Base-by-base conservation (phyloP, 2,888 invertebrate species). In the Leucophora obtusa region DNA sequence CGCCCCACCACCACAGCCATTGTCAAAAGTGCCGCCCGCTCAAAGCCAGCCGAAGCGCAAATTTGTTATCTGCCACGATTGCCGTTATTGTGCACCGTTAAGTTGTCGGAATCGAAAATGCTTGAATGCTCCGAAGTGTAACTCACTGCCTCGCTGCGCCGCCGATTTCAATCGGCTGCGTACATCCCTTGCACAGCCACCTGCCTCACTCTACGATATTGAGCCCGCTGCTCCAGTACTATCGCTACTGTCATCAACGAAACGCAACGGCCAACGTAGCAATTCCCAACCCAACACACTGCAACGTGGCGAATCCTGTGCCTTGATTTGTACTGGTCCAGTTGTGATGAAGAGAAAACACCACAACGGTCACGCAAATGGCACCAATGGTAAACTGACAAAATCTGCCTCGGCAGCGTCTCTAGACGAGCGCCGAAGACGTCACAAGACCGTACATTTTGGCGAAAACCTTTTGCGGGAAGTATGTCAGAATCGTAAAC, bases 391-490 rank as follows among this genome's bases (percentile, higher is more conserved):
- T 4, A 90, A 90, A 83, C 86, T 91, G 6, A 91, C 89, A 85
- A 91, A 91, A 83, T 92, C 92, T 84, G 92, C 91, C 84, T 93
- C 92, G 85, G 93, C 92, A 83, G 93, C 92, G 83, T 93, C 92
- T 85, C 91, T 94, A 87, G 93, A 93, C 85, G 91, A 94, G 79
- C 93, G 94, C 69, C 92, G 95, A 75, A 92, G 94, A 71, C 92
- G 95, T 77, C 94, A 95, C 91, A 95, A 95, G 90, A 95, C 95
- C 63, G 95, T 95, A 65, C 95, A 95, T 90, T 95, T 95, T 87
- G 95, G 95, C 77, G 95, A 95, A 87, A 95, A 94, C 89, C 92
- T 95, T 33, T 89, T 94, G 84, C 92, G 94, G 89, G 94, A 94
- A 89, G 94, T 94, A 68, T 94, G 94, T 89, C 93, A 94, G 83